Percentiles rank a stretch among this genome's conserved stretches.
Evolutionary conservation across 1,140 invertebrate genomes (phyloP).

Genomic region (Eupristina koningsbergeri): DNA sequence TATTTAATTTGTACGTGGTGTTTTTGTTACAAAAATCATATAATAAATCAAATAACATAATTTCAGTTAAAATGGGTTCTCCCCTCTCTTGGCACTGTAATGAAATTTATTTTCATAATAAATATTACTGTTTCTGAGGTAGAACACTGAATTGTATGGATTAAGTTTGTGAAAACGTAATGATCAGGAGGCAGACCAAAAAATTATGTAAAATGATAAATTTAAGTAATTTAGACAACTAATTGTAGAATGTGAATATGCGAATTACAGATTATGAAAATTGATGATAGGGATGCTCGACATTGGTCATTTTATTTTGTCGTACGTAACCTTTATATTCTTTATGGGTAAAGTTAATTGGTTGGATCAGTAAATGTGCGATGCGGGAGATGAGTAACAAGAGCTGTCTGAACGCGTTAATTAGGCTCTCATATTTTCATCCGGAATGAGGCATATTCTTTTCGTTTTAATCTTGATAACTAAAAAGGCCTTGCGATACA

Average conservation of each 20-base stretch:
- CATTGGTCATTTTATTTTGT: constrained; percentile 21
- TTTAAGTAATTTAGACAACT: not conserved
- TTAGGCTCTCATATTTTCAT: constrained; percentile 29
- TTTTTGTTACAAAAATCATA: too few species aligned
- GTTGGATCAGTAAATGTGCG: not conserved
- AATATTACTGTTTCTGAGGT: too few species aligned
- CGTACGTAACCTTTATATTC: not conserved
- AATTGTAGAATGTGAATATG: not conserved
- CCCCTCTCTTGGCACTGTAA: too few species aligned
- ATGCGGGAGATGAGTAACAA: not conserved
- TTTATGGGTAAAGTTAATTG: too few species aligned
- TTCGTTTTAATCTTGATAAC: not conserved
- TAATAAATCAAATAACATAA: too few species aligned
- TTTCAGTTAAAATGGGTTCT: too few species aligned
- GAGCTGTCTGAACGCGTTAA: constrained; percentile 12
- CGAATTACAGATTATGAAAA: not conserved
- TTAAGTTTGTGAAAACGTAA: not conserved
- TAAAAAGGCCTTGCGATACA: not conserved
- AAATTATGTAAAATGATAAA: not conserved
- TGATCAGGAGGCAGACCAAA: not conserved
- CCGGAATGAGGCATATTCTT: not conserved
- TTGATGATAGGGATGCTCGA: constrained; percentile 12
- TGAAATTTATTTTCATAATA: too few species aligned
- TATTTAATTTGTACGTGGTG: too few species aligned
- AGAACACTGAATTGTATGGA: not conserved